Evolutionary conservation across 2,113 vertebrate species (phyloP).

Genomic region (Sebastes fasciatus): DNA sequence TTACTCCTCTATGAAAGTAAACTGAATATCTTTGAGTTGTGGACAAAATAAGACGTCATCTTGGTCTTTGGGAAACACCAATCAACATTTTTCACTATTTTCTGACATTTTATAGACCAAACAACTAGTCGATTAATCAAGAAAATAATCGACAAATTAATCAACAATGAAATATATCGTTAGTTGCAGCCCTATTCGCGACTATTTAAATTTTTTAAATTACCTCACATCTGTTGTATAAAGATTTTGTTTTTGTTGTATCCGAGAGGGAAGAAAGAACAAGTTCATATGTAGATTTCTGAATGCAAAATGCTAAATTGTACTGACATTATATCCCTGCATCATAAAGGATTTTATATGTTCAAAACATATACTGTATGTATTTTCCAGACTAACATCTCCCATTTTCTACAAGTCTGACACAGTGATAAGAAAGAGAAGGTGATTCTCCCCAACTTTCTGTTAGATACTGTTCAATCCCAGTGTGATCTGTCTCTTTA

Average conservation of each 20-base stretch:
- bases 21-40: too few species aligned
- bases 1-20: too few species aligned
- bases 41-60: too few species aligned
- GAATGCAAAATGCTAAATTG: neutral
- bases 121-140: too few species aligned
- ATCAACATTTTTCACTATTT: too few species aligned
- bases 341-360: neutral
- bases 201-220: neutral
- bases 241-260: neutral
- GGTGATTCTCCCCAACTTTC: slow-evolving; percentile 6
- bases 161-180: too few species aligned
- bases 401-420: slow-evolving; percentile 6
- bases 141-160: too few species aligned
- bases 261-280: too few species aligned
- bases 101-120: too few species aligned
- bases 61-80: too few species aligned
- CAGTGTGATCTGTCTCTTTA: neutral
- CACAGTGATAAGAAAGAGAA: slow-evolving; percentile 15
- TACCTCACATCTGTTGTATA: neutral
- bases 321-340: neutral
- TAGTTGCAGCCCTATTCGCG: too few species aligned
- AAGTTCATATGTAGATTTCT: neutral
- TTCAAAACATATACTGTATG: neutral
- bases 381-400: neutral
- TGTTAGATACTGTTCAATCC: neutral